Percentiles rank a stretch among this genome's conserved stretches.
phyloP scores from a whole-genome alignment of 2,888 invertebrate species.

The Hypercompe scribonia region DNA sequence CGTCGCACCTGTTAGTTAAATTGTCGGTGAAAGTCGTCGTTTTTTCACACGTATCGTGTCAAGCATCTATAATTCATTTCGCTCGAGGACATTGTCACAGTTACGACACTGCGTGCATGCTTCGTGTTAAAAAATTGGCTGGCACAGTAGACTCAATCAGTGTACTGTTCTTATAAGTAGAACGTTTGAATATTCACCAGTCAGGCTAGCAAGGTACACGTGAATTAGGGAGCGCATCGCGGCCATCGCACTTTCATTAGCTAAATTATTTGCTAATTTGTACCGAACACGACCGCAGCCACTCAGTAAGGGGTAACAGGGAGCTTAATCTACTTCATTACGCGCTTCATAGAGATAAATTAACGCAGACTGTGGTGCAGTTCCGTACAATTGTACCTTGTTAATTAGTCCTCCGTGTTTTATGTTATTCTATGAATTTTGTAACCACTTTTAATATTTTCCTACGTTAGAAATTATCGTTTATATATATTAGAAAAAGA shows the following conservation, averaged over 20 bases:
- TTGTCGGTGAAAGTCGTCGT: conserved; percentile 58
- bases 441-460: not conserved
- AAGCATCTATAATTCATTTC: conserved; percentile 62
- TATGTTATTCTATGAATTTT: not conserved
- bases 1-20: conserved; percentile 54
- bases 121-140: conserved; percentile 43
- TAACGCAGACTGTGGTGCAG: conserved; percentile 64
- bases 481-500: not conserved
- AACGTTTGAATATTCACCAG: conserved; percentile 49
- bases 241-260: conserved; percentile 74
- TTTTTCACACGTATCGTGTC: conserved; percentile 63
- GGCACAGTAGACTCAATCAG: conserved; percentile 55
- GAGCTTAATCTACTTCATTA: conserved; percentile 77
- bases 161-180: conserved; percentile 57
- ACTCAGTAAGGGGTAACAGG: conserved; percentile 65
- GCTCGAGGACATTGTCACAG: conserved; percentile 68
- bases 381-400: conserved; percentile 47
- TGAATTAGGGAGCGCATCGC: conserved; percentile 60
- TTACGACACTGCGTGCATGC: conserved; percentile 51
- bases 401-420: not conserved
- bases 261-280: conserved; percentile 81
- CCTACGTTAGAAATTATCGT: not conserved
- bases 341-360: conserved; percentile 70
- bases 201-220: conserved; percentile 44
- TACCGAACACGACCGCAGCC: conserved; percentile 68